These are phyloP conservation scores for Rhinichthys osculus DNA, from an alignment of 2,797 vertebrate genomes.

Conservation along the genomic window DNA sequence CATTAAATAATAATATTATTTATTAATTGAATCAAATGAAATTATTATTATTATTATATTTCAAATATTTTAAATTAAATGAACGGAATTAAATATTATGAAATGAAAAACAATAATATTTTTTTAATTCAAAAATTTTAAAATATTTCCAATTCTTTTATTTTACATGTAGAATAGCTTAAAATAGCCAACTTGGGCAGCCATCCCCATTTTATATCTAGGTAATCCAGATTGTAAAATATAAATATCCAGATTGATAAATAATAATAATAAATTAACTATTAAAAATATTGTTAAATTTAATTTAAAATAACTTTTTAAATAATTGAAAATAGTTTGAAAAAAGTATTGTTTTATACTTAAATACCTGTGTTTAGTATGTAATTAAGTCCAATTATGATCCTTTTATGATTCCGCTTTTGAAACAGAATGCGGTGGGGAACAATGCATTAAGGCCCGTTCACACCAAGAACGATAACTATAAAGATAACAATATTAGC, in stretches of 20 bases:
- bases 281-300: not conserved
- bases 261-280: not conserved
- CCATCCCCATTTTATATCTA: not conserved
- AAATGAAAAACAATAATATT: no score
- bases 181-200: not conserved
- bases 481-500: no score
- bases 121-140: not conserved
- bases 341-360: not conserved
- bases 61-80: not conserved
- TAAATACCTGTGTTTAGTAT: not conserved
- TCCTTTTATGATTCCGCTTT: not conserved
- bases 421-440: not conserved
- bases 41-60: not conserved
- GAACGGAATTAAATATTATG: no score
- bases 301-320: not conserved
- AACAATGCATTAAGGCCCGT: not conserved
- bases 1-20: not conserved
- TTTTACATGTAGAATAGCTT: not conserved
- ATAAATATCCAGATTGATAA: no score
- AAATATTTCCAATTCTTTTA: no score
- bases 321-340: no score
- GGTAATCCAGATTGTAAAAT: not conserved
- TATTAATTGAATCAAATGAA: not conserved
- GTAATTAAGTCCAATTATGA: constrained; percentile 3
- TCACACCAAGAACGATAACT: no score